A percentile compares a stretch with the other conserved stretches of the same genome.
These are phyloP conservation scores for Drosophila truncata DNA, from an alignment of 1,140 invertebrate species.

Conservation along the genomic window DNA sequence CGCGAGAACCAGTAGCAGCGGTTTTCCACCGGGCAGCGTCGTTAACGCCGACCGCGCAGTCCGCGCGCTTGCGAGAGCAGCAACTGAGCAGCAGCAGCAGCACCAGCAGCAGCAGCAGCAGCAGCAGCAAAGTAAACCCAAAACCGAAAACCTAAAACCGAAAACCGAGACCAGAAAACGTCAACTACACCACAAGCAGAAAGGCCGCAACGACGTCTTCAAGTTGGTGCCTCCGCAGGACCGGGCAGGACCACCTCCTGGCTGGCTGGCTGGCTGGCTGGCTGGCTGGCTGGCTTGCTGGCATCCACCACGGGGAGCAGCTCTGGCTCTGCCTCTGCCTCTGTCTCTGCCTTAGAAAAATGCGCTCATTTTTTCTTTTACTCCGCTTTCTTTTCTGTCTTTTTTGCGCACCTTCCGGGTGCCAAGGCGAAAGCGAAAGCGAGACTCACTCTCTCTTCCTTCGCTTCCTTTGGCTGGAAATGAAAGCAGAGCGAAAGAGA, in stretches of 20 bases:
- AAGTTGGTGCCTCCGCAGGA: slow-evolving; percentile 54
- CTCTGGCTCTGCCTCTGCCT: slow-evolving; percentile 15
- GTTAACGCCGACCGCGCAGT: slow-evolving; percentile 11
- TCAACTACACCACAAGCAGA: slow-evolving; percentile 83
- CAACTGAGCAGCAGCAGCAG: slow-evolving; percentile 9
- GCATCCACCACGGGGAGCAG: background rate
- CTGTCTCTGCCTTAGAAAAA: slow-evolving; percentile 55
- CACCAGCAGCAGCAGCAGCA: background rate
- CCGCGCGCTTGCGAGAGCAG: background rate
- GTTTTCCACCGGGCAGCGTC: slow-evolving; percentile 67
- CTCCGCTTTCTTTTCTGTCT: slow-evolving; percentile 37
- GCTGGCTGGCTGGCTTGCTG: too few species aligned
- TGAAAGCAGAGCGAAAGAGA: slow-evolving; percentile 15
- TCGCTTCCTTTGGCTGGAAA: slow-evolving; percentile 12
- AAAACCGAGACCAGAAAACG: slow-evolving; percentile 82
- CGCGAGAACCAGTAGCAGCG: slow-evolving; percentile 85
- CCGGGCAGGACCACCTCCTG: slow-evolving; percentile 5
- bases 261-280: background rate
- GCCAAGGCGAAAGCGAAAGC: slow-evolving; percentile 16
- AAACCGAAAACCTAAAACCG: slow-evolving; percentile 64
- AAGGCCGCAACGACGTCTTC: slow-evolving; percentile 81
- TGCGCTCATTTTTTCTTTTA: slow-evolving; percentile 71
- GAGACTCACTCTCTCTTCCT: slow-evolving; percentile 11
- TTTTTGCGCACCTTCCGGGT: slow-evolving; percentile 54
- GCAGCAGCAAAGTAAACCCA: slow-evolving; percentile 47